Conservation (phyloP, 2,888 invertebrate genomes). For the Euzetes globulus region DNA sequence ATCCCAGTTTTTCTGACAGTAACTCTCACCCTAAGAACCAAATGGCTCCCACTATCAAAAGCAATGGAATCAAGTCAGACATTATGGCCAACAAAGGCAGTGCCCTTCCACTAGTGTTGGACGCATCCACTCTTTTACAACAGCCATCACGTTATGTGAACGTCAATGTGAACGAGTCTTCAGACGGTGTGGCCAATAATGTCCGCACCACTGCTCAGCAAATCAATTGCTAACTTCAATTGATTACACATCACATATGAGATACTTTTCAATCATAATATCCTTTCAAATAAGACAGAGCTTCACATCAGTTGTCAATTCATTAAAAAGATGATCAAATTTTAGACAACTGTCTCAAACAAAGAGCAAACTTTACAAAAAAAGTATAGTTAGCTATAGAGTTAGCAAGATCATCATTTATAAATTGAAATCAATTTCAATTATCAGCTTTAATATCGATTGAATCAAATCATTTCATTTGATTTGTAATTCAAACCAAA, state of each 20-base stretch:
- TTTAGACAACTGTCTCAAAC: too few species aligned
- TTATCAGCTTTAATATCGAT: too few species aligned
- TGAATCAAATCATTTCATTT: too few species aligned
- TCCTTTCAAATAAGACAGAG: background rate
- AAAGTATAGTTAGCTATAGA: too few species aligned
- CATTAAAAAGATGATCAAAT: too few species aligned
- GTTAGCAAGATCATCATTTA: too few species aligned
- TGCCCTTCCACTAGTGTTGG: background rate
- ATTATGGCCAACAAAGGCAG: background rate
- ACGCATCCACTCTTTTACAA: conserved; percentile 10
- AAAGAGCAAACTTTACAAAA: too few species aligned
- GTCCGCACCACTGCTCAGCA: background rate
- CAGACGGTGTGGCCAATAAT: background rate
- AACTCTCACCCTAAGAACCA: background rate
- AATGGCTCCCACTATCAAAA: background rate
- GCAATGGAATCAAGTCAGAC: conserved; percentile 13
- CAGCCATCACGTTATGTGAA: conserved; percentile 34
- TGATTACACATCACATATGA: background rate
- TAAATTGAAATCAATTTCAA: too few species aligned
- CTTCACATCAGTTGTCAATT: background rate
- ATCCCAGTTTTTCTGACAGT: background rate
- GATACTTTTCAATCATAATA: background rate
- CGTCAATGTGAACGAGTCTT: conserved; percentile 30
- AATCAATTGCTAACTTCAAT: conserved; percentile 12
- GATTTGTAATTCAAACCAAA: too few species aligned